A percentile compares a stretch with the other conserved stretches of the same genome.
phyloP scores from a whole-genome alignment of 1,140 invertebrate species.

The Drosophila eugracilis region DNA sequence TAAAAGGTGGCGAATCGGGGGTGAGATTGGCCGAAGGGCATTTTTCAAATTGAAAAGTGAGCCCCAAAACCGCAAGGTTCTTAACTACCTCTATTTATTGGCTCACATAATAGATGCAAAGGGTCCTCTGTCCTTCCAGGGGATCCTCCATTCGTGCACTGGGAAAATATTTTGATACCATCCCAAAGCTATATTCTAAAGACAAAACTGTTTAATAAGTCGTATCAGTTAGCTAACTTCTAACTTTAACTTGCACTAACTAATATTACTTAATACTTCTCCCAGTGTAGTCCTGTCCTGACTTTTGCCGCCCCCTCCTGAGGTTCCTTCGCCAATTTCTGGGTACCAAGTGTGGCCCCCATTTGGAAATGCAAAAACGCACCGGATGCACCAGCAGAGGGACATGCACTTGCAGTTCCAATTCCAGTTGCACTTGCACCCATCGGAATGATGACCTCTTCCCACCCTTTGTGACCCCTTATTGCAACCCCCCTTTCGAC shows the following conservation, averaged over 20 bases:
- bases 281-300: not conserved
- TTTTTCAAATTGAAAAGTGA: conserved; percentile 84
- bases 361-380: conserved; percentile 39
- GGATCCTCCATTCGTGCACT: not conserved
- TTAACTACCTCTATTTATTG: conserved; percentile 84
- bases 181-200: too few relatives aligned
- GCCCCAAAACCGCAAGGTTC: conserved; percentile 71
- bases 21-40: conserved; percentile 30
- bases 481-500: not conserved
- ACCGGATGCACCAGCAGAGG: conserved; percentile 44
- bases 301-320: conserved; percentile 6
- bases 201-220: too few relatives aligned
- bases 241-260: too few relatives aligned
- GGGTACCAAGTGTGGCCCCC: conserved; percentile 39
- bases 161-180: too few relatives aligned
- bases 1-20: not conserved
- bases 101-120: conserved; percentile 69
- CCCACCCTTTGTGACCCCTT: not conserved
- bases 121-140: not conserved
- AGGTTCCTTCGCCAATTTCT: conserved; percentile 14
- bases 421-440: conserved; percentile 15
- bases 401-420: conserved; percentile 6
- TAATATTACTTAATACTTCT: not conserved
- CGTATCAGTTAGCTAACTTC: too few relatives aligned
- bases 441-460: conserved; percentile 1